Conservation (phyloP, 2,113 vertebrate species). For the Aepyceros melampus region DNA sequence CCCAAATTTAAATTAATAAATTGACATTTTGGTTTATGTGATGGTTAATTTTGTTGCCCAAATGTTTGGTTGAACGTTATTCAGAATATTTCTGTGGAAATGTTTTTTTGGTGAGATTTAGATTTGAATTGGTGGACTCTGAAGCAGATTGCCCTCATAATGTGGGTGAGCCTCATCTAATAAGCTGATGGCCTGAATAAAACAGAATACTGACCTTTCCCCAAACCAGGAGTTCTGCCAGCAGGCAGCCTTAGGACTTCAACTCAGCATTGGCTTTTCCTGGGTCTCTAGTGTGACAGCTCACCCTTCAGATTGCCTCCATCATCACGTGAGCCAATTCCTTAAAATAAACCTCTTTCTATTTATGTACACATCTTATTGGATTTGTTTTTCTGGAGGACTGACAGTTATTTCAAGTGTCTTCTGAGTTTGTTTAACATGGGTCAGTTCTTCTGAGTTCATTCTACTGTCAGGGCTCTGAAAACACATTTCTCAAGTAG, state of each 20-base stretch:
- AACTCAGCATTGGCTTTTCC: background rate
- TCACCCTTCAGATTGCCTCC: background rate
- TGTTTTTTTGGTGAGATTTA: background rate
- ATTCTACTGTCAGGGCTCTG: background rate
- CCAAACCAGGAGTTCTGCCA: background rate
- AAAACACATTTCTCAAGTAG: background rate
- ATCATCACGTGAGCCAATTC: background rate
- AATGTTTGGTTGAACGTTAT: background rate
- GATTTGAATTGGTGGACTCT: background rate
- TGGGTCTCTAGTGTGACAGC: background rate
- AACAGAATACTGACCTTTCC: background rate
- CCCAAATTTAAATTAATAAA: slow-evolving; percentile 25
- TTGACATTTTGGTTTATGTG: slow-evolving; percentile 13
- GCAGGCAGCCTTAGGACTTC: background rate
- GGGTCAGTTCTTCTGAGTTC: slow-evolving; percentile 7
- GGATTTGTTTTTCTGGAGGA: background rate
- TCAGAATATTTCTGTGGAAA: background rate
- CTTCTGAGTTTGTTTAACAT: slow-evolving; percentile 9
- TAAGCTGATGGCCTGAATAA: background rate
- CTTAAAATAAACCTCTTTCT: background rate
- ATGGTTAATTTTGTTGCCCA: background rate
- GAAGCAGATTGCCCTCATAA: background rate
- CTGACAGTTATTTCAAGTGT: background rate
- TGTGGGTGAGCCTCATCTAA: background rate
- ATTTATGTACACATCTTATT: background rate